Evolutionary conservation across 2,113 vertebrate species (phyloP), one percentile per base, ranked within the genome.

Genomic region (Fulica atra): DNA sequence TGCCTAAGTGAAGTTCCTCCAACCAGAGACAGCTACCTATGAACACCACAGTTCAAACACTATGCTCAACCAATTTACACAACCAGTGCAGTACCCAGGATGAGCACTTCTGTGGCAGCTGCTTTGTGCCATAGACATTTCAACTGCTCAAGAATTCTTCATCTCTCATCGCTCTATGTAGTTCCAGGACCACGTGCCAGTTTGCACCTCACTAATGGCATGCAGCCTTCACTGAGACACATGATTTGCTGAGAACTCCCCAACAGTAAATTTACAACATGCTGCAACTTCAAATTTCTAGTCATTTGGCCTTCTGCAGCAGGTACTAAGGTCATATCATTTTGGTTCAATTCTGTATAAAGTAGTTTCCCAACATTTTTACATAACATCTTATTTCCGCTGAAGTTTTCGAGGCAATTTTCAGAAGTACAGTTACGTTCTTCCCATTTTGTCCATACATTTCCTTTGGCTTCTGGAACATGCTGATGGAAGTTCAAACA

Each of bases 51-150:
- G 54, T 9, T 70, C 64, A 66, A 24, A 13, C 51, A 38, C 40
- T 38, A 3, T 6, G 14, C 36, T 59, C 12, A 19, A 46, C 24
- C 40, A 40, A 28, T 26, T 35, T 59, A 23, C 0, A 0, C 10
- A 56, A 42, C 17, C 40, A 63, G 50, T 4, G 31, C 11, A 63
- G 29, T 25, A 33, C 31, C 54, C 63, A n/a, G 10, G 26, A 86
- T 33, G 11, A 79, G n/a, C 3, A 5, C 51, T 7, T 53, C 51
- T 16, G 25, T 28, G 51, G 51, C 29, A 59, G 29, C n/a, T 83
- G 40, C 50, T 86, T 54, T 36, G 19, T 4, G 11, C 5, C 51
- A 80, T 40, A 64, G 35, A 9, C 42, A 31, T 11, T 86, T 66
- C 69, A 88, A 24, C 33, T 40, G 15, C 35, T 48, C 25, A 46